Conservation (phyloP, 1,140 invertebrate genomes). For the Bicyclus anynana region DNA sequence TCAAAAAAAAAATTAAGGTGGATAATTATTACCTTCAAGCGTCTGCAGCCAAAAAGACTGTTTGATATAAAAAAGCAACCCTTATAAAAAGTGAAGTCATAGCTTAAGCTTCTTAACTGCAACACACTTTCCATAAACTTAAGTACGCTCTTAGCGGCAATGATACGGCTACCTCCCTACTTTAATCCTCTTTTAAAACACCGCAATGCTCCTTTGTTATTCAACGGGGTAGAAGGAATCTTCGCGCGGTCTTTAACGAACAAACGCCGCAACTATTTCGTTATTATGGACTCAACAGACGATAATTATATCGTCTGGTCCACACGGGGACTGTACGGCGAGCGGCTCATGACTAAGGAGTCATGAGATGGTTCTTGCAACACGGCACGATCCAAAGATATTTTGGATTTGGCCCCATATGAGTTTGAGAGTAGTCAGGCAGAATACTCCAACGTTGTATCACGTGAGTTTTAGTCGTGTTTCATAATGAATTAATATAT, state of each 20-base stretch:
- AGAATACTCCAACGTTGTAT: no score
- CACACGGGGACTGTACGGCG: no score
- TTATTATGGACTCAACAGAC: constrained; percentile 1
- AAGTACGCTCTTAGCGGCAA: constrained; percentile 64
- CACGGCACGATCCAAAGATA: no score
- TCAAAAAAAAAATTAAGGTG: no score
- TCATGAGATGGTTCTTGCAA: no score
- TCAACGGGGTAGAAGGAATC: constrained; percentile 59
- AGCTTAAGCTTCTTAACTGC: constrained; percentile 59
- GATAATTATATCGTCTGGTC: background rate
- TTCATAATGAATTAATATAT: no score
- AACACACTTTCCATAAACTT: constrained; percentile 69
- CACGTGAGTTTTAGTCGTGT: no score
- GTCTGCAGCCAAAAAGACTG: constrained; percentile 43
- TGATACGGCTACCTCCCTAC: constrained; percentile 63
- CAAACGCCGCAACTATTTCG: constrained; percentile 40
- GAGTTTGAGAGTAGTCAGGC: no score
- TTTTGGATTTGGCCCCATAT: no score
- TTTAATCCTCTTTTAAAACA: constrained; percentile 65
- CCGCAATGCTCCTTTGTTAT: constrained; percentile 65
- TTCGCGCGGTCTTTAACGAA: constrained; percentile 53
- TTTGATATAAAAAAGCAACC: constrained; percentile 68
- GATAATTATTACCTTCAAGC: no score
- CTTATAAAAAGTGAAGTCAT: constrained; percentile 67
- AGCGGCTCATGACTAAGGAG: no score